A percentile compares a stretch with the other conserved stretches of the same genome.
Evolutionary conservation across 2,888 invertebrate species (phyloP).

Genomic region (Drosophila hawaiiensis): DNA sequence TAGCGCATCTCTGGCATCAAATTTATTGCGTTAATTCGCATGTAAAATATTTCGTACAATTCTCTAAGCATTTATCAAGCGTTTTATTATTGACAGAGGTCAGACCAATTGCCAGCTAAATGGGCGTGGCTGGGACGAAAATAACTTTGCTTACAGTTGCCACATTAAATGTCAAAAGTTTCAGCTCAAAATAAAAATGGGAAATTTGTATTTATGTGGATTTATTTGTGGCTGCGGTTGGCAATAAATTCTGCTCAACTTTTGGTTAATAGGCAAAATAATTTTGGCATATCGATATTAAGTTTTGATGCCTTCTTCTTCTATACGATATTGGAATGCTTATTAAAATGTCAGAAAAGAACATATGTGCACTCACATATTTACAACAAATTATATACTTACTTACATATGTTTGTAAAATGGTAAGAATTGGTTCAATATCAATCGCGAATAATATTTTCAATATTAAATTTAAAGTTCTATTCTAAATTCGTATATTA

Average conservation of each 20-base stretch:
- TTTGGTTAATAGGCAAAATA: constrained; percentile 60
- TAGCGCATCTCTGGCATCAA: constrained; percentile 54
- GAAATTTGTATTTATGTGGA: constrained; percentile 54
- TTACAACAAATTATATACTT: not conserved
- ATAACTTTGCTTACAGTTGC: constrained; percentile 29
- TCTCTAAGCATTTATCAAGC: constrained; percentile 78
- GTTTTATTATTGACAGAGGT: constrained; percentile 79
- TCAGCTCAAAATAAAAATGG: constrained; percentile 65
- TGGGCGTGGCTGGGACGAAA: constrained; percentile 31
- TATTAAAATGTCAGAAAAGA: not conserved
- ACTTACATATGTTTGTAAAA: constrained; percentile 3
- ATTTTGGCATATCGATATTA: constrained; percentile 64
- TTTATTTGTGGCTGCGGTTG: constrained; percentile 54
- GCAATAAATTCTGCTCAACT: constrained; percentile 62
- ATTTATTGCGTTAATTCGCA: constrained; percentile 80
- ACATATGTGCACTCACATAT: no score
- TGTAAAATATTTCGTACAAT: constrained; percentile 75
- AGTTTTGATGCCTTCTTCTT: constrained; percentile 39
- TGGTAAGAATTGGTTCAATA: not conserved
- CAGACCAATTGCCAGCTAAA: constrained; percentile 6
- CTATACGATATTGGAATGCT: not conserved
- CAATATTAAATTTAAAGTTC: not conserved
- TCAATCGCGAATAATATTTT: not conserved
- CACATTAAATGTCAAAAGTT: constrained; percentile 57
- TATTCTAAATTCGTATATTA: not conserved